phyloP scores from a whole-genome alignment of 2,113 vertebrate genomes.

The Ptilorrhoa leucosticta region DNA sequence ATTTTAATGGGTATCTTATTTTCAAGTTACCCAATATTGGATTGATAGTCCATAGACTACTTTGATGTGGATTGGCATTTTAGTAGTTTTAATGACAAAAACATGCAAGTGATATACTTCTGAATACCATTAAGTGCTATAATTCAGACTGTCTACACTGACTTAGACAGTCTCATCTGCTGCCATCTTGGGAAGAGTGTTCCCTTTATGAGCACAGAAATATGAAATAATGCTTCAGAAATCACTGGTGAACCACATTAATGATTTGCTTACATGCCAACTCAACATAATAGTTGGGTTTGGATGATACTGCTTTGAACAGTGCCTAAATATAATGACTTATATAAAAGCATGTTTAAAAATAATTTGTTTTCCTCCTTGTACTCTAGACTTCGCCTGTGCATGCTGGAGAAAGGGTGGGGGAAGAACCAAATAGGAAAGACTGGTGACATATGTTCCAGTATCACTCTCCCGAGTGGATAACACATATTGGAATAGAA shows the following conservation, averaged over 20 bases:
- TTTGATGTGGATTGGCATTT: conserved; percentile 16
- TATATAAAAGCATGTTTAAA: conserved; percentile 21
- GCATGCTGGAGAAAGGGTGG: neutral
- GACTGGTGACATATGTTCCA: neutral
- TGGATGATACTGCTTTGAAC: conserved; percentile 39
- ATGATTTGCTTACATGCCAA: conserved; percentile 35
- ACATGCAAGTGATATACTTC: neutral
- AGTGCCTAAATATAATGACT: conserved; percentile 27
- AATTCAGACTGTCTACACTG: conserved; percentile 8
- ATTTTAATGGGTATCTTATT: neutral
- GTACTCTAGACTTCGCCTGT: neutral
- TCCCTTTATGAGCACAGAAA: conserved; percentile 17
- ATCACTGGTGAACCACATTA: conserved; percentile 49
- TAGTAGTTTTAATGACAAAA: conserved; percentile 6
- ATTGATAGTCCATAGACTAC: neutral
- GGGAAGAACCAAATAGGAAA: neutral
- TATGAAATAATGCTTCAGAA: conserved; percentile 47
- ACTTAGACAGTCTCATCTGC: conserved; percentile 1
- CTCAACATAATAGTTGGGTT: conserved; percentile 37
- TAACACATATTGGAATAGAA: neutral
- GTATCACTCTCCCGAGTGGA: neutral
- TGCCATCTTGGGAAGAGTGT: neutral
- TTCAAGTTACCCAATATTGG: neutral
- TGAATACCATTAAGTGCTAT: neutral
- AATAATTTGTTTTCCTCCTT: conserved; percentile 21